Conservation (phyloP, 2,888 invertebrate genomes). For the Perdita meconis region DNA sequence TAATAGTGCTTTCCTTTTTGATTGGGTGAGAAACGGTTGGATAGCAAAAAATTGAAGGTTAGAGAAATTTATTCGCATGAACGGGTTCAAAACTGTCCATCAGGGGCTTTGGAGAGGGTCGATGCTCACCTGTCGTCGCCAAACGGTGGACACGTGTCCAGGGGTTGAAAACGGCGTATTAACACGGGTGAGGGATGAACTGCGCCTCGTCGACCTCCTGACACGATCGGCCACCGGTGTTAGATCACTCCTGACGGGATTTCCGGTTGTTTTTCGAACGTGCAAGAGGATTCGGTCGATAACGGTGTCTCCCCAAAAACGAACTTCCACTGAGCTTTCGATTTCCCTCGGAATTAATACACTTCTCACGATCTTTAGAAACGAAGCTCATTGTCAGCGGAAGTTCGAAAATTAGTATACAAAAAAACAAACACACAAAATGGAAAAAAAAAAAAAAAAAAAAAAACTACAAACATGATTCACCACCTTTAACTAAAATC, state of each 20-base stretch:
- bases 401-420: too few relatives aligned
- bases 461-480: too few relatives aligned
- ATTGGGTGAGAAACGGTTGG: too few relatives aligned
- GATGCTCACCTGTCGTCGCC: slow-evolving; percentile 52
- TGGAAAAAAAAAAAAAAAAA: too few relatives aligned
- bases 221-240: slow-evolving; percentile 42
- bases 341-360: not conserved
- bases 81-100: slow-evolving; percentile 26
- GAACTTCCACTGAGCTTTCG: not conserved
- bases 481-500: too few relatives aligned
- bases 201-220: slow-evolving; percentile 47
- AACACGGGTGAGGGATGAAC: slow-evolving; percentile 59
- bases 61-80: not conserved
- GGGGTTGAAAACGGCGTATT: slow-evolving; percentile 37
- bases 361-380: too few relatives aligned
- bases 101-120: slow-evolving; percentile 26
- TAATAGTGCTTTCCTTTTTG: too few relatives aligned
- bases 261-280: slow-evolving; percentile 35
- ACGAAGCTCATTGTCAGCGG: too few relatives aligned
- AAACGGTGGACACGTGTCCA: slow-evolving; percentile 51
- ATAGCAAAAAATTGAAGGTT: not conserved
- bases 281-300: not conserved
- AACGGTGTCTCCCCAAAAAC: slow-evolving; percentile 2
- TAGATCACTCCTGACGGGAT: slow-evolving; percentile 37
- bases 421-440: too few relatives aligned